phyloP scores from a whole-genome alignment of 2,113 vertebrate genomes.

The Bujurquina vittata region DNA sequence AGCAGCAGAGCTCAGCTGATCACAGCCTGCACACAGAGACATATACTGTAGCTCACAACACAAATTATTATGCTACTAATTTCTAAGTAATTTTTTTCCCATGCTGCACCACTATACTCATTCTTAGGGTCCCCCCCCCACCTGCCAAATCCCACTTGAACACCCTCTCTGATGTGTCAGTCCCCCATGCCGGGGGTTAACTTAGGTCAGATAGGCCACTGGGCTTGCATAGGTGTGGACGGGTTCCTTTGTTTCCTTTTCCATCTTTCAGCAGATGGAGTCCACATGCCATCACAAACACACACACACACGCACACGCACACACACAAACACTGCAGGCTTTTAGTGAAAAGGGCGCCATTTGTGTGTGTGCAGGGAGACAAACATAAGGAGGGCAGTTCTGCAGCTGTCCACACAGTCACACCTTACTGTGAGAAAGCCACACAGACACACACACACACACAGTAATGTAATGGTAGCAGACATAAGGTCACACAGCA shows the following conservation, averaged over 20 bases:
- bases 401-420: constrained; percentile 68
- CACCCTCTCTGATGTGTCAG: not conserved
- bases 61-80: not conserved
- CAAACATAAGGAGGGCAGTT: constrained; percentile 32
- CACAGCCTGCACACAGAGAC: not conserved
- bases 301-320: not conserved
- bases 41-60: not conserved
- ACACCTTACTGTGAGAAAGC: constrained; percentile 44
- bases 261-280: not conserved
- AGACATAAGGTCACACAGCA: constrained; percentile 24
- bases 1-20: not conserved
- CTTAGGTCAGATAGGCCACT: not conserved
- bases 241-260: not conserved
- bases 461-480: not conserved
- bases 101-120: not conserved
- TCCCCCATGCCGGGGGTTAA: not conserved
- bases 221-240: not conserved
- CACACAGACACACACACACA: constrained; percentile 2
- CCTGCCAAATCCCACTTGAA: not conserved
- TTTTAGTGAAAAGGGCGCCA: not conserved
- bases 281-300: not conserved
- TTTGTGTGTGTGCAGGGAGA: constrained; percentile 9
- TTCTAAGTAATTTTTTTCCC: not conserved
- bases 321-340: not conserved
- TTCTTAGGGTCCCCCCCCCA: too few relatives aligned